Percentiles rank a stretch among this genome's conserved stretches.
phyloP scores from a whole-genome alignment of 2,888 invertebrate genomes.

The Brachyptera risi region DNA sequence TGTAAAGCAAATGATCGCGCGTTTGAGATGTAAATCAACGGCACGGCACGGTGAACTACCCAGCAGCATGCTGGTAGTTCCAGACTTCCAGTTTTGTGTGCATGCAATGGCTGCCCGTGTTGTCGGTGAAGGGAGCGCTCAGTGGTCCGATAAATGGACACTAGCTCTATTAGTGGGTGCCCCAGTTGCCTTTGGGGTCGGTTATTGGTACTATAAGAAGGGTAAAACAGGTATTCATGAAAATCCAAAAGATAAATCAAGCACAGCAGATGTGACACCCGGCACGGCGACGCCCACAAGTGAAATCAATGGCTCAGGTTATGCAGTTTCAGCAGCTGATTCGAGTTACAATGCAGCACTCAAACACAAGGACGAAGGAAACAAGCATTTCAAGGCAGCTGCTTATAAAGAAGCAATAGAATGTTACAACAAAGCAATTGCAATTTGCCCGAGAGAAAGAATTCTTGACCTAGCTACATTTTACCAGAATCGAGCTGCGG shows the following conservation, averaged over 20 bases:
- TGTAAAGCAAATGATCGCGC: no score
- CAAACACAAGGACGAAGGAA: slow-evolving; percentile 82
- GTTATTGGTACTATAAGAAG: slow-evolving; percentile 64
- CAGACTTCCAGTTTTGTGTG: no score
- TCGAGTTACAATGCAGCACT: slow-evolving; percentile 50
- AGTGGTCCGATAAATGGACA: slow-evolving; percentile 67
- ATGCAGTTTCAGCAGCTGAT: neutral
- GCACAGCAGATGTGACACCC: neutral
- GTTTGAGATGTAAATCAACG: no score
- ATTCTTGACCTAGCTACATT: slow-evolving; percentile 78
- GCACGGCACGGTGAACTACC: no score
- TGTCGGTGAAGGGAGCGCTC: neutral
- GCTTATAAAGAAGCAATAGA: slow-evolving; percentile 88
- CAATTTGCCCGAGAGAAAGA: slow-evolving; percentile 73
- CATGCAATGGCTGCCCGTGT: neutral
- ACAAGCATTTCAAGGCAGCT: slow-evolving; percentile 76
- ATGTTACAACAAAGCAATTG: slow-evolving; percentile 90
- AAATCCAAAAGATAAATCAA: neutral
- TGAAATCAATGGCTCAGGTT: neutral
- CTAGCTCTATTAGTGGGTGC: slow-evolving; percentile 78
- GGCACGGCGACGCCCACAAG: neutral
- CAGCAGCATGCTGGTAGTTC: no score
- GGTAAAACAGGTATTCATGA: neutral
- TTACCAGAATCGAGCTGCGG: slow-evolving; percentile 94
- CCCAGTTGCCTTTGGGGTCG: slow-evolving; percentile 76